Percentiles rank a stretch among this genome's conserved stretches.
Evolutionary conservation across 1,140 invertebrate species (phyloP).

Genomic region (Oedothorax gibbosus): DNA sequence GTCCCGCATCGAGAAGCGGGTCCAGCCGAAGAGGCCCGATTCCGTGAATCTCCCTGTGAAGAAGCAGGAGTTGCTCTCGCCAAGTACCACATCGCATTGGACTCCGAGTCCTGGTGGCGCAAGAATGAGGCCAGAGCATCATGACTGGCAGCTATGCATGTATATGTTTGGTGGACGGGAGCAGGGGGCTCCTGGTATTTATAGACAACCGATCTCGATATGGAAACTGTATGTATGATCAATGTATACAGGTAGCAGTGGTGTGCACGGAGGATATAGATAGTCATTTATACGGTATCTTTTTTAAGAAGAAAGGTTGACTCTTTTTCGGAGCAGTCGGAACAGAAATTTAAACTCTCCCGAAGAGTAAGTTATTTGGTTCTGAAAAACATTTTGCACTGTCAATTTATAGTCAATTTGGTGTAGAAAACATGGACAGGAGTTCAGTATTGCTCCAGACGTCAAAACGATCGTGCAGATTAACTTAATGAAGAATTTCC

Average conservation of each 20-base stretch:
- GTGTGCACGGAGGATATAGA: too few species aligned
- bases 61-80: slow-evolving; percentile 2
- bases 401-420: too few species aligned
- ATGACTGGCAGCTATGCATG: slow-evolving; percentile 65
- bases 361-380: too few species aligned
- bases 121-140: slow-evolving; percentile 45
- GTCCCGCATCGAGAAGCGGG: slow-evolving; percentile 20
- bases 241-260: neutral
- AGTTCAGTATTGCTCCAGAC: too few species aligned
- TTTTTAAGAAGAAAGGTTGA: too few species aligned
- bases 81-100: slow-evolving; percentile 34
- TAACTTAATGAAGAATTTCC: too few species aligned
- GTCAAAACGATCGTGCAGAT: too few species aligned
- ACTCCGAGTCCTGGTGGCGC: slow-evolving; percentile 23
- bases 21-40: slow-evolving; percentile 1
- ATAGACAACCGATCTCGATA: slow-evolving; percentile 64
- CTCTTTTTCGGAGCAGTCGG: too few species aligned
- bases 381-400: too few species aligned
- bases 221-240: slow-evolving; percentile 65
- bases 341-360: too few species aligned
- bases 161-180: slow-evolving; percentile 65
- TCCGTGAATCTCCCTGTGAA: neutral
- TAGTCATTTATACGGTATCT: too few species aligned
- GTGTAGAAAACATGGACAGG: too few species aligned
- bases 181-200: slow-evolving; percentile 60